Base-by-base conservation (phyloP, 2,113 vertebrate species). In the Ranitomeya imitator region DNA sequence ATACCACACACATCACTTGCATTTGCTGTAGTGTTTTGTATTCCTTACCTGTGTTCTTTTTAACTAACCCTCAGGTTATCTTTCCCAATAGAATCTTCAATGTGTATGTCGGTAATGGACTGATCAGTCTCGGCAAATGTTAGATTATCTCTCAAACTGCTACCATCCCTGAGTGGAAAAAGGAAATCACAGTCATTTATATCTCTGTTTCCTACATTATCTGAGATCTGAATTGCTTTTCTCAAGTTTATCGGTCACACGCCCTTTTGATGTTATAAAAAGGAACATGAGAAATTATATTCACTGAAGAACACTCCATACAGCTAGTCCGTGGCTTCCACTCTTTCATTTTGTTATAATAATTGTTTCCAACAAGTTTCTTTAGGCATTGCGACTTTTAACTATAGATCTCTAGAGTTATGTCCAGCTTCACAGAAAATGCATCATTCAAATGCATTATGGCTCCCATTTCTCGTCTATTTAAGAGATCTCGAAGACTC, bases 161-260 rank as follows among this genome's bases (percentile, higher is more conserved):
- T 65, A 54, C 37, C 84, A 61, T 45, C 57, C 23, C 71, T 77
- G 55, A 52, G 19, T 77, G 59, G 14, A 55, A 85, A 73, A 69
- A 69, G 51, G 31, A 86, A 86, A 52, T 59, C 55, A 78, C 73
- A 86, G 54, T 78, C 73, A 61, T 78, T 63, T 78, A 76, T 86
- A 86, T 63, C 76, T 86, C 15, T 80, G 61, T 31, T 86, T 80
- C 65, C 45, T 79, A 52, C 86, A 60, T 67, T 82, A 71, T 87
- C 86, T 59, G 54, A 60, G 54, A 81, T 73, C 79, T 67, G 73
- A 82, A 81, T 87, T 69, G 79, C 86, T 87, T 80, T 79, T 73
- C 31, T 73, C 78, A 60, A 87, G 79, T 87, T 81, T 73, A 73
- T 81, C 65, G 51, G 77, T 61, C 76, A 55, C 37, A 63, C 51